Percentiles rank a stretch among this genome's conserved stretches.
These are phyloP conservation scores for Hymenochirus boettgeri DNA, from an alignment of 2,113 vertebrate genomes.

Conservation along the genomic window DNA sequence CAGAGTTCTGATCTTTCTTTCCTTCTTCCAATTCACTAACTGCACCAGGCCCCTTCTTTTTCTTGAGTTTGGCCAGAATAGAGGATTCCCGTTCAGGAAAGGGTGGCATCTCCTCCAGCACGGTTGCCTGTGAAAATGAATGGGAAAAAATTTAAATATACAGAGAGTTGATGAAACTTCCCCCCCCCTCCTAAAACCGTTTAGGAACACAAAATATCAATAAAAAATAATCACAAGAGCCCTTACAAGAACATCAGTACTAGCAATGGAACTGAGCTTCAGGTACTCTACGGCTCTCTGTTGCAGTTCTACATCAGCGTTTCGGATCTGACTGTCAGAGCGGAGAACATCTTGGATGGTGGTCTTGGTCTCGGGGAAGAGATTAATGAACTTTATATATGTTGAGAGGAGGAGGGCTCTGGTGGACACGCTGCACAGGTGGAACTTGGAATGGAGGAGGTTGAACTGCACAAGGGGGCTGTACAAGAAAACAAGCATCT, in stretches of 20 bases:
- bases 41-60: slow-evolving; percentile 84
- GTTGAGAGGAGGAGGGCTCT: slow-evolving; percentile 84
- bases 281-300: slow-evolving; percentile 90
- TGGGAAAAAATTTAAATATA: too few species aligned
- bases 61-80: slow-evolving; percentile 87
- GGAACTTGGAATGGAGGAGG: slow-evolving; percentile 89
- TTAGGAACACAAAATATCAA: too few species aligned
- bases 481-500: not conserved
- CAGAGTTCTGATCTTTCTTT: slow-evolving; percentile 72
- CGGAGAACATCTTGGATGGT: slow-evolving; percentile 90
- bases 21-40: slow-evolving; percentile 77
- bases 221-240: too few species aligned
- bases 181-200: too few species aligned
- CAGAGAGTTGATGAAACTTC: too few species aligned
- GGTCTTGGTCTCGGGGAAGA: slow-evolving; percentile 89
- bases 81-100: slow-evolving; percentile 89
- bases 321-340: slow-evolving; percentile 87
- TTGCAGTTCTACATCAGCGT: slow-evolving; percentile 86
- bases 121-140: slow-evolving; percentile 68
- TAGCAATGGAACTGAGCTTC: slow-evolving; percentile 87
- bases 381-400: slow-evolving; percentile 93
- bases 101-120: slow-evolving; percentile 90
- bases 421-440: slow-evolving; percentile 84
- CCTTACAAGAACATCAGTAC: slow-evolving; percentile 85
- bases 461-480: slow-evolving; percentile 90